Evolutionary conservation across 2,888 invertebrate species (phyloP), one percentile per base, ranked within the genome.

Genomic region (Limulus polyphemus): DNA sequence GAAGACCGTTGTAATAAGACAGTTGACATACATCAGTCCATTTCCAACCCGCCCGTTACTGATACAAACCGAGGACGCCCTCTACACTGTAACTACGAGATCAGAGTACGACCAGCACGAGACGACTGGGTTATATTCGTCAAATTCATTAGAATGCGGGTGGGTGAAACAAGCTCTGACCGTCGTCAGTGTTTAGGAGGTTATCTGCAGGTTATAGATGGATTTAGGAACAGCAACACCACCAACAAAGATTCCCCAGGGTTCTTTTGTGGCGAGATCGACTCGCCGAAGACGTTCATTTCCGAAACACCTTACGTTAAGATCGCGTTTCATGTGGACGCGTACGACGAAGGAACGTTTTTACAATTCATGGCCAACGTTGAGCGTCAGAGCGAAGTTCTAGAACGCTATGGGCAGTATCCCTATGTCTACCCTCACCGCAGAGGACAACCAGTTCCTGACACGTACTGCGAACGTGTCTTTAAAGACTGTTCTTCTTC

Each of bases 241-340:
- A 62, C 63, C 49, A 61, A 64, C 47, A 59, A 57, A 47, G 58
- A 57, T 14, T 51, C 62, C 54, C 61, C 63, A 58, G 92, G 92
- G 4, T 84, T 89, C 73, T 93, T 91, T 77, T 93, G 93, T 74
- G 93, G 92, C 0, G 92, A 93, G 77, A 90, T 89, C 58, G 92
- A 93, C 74, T 91, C 92, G 72, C 90, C 91, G 0, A 90, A 92
- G 78, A 91, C 90, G 47, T 92, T 92, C 81, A 92, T 92, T 77
- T 92, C 91, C 59, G 92, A 93, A 79, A 93, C 92, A 60, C 90
- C 88, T 76, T 90, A 90, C 78, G 90, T 93, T 62, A 89, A 90
- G 77, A 85, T 93, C 67, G 83, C 90, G 69, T 92, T 92, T 79
- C 90, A 90, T 75, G 88, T 89, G 52, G 91, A 92, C 77, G 91